phyloP scores from a whole-genome alignment of 2,113 vertebrate genomes.

The Forbesichthys agassizii region DNA sequence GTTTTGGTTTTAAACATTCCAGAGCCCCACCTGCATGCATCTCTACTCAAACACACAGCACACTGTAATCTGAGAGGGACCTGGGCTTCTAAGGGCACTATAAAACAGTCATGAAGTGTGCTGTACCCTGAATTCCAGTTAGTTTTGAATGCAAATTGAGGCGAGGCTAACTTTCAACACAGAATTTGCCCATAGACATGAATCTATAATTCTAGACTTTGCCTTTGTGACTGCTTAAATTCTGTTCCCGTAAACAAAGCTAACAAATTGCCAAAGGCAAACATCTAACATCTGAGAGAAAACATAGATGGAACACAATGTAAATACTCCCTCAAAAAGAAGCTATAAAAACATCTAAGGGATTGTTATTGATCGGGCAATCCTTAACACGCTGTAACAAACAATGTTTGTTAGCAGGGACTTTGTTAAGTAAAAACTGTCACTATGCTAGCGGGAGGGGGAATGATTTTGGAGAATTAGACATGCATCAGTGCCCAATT shows the following conservation, averaged over 20 bases:
- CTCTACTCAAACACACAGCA: too few species aligned
- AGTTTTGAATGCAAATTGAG: constrained; percentile 31
- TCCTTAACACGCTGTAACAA: not conserved
- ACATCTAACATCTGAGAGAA: too few species aligned
- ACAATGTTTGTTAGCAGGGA: constrained; percentile 3
- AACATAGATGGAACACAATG: too few species aligned
- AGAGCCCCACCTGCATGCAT: too few species aligned
- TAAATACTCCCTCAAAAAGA: not conserved
- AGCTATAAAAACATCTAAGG: not conserved
- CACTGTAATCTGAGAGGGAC: too few species aligned
- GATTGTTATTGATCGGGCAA: not conserved
- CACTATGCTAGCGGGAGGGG: constrained; percentile 12
- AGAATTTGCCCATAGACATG: constrained; percentile 47
- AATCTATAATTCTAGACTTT: constrained; percentile 55
- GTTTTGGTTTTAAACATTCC: too few species aligned
- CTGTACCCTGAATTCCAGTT: too few species aligned
- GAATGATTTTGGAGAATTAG: constrained; percentile 48
- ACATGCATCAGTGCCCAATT: constrained; percentile 11
- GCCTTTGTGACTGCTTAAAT: constrained; percentile 15
- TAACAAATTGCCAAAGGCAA: constrained; percentile 12
- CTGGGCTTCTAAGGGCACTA: too few species aligned
- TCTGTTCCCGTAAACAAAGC: constrained; percentile 3
- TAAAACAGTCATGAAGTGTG: constrained; percentile 18
- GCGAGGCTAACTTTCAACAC: constrained; percentile 18
- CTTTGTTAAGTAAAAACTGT: constrained; percentile 32